phyloP scores from a whole-genome alignment of 2,797 vertebrate species.

The Neosalanx taihuensis region DNA sequence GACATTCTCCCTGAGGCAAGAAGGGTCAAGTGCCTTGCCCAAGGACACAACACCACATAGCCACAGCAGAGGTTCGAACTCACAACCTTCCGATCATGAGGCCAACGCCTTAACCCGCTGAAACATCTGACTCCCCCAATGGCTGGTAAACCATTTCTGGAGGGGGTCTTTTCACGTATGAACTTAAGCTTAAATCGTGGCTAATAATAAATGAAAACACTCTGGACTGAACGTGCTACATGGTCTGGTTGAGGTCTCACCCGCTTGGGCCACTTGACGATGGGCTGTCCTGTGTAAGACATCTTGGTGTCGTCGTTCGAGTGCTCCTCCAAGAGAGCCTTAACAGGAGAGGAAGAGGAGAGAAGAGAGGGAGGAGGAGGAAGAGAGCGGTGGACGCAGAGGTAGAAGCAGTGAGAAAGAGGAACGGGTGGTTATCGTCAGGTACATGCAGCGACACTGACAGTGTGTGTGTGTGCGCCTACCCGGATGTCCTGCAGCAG shows the following conservation, averaged over 20 bases:
- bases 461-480: slow-evolving; percentile 19
- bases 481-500: slow-evolving; percentile 90
- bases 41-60: no score
- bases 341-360: slow-evolving; percentile 17
- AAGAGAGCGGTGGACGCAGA: neutral
- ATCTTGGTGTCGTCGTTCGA: slow-evolving; percentile 80
- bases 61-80: no score
- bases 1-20: no score
- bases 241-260: slow-evolving; percentile 51
- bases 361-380: neutral
- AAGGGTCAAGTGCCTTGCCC: no score
- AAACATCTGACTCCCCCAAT: no score
- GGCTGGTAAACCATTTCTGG: no score
- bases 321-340: slow-evolving; percentile 85
- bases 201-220: no score
- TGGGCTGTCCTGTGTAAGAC: slow-evolving; percentile 91
- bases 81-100: no score
- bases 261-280: slow-evolving; percentile 94
- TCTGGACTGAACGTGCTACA: neutral
- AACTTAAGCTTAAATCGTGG: no score
- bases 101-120: no score
- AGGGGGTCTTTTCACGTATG: no score
- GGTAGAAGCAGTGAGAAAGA: neutral
- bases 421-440: neutral
- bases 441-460: neutral